phyloP scores from a whole-genome alignment of 2,113 vertebrate species.

The Calonectris borealis region DNA sequence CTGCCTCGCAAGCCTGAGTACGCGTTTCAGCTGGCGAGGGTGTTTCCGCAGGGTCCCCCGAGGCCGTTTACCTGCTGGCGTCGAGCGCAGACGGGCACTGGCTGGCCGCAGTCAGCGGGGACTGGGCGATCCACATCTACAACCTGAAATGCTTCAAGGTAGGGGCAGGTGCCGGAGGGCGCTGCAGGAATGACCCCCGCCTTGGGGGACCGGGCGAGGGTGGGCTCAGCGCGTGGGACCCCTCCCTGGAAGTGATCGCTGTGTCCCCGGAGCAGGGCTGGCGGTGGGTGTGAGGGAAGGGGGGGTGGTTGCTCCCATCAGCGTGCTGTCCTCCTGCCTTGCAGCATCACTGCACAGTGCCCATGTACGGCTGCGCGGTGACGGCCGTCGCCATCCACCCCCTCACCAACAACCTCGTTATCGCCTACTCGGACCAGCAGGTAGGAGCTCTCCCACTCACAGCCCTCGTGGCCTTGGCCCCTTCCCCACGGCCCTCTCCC shows the following conservation, averaged over 20 bases:
- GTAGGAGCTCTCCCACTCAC: conserved; percentile 47
- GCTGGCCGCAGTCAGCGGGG: conserved; percentile 81
- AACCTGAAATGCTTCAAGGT: conserved; percentile 83
- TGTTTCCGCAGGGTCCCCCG: conserved; percentile 69
- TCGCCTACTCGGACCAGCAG: conserved; percentile 90
- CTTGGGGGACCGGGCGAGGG: rapidly evolving
- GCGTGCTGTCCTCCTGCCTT: neutral
- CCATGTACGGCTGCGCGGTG: conserved; percentile 83
- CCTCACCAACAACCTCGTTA: conserved; percentile 80
- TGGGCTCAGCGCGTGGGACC: neutral
- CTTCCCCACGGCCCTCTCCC: rapidly evolving
- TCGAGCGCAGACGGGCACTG: conserved; percentile 84
- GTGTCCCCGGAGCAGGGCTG: rapidly evolving
- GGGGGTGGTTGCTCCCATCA: rapidly evolving
- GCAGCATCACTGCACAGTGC: conserved; percentile 86
- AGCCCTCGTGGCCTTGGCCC: rapidly evolving
- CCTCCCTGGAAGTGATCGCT: rapidly evolving
- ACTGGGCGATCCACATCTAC: conserved; percentile 82
- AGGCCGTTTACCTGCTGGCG: conserved; percentile 82
- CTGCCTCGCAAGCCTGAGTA: neutral
- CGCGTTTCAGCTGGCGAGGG: rapidly evolving
- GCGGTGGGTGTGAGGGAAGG: neutral
- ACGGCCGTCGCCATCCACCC: conserved; percentile 88
- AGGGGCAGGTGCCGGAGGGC: neutral
- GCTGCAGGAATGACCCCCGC: neutral